Conservation (phyloP, 1,140 invertebrate genomes). For the Lordiphosa mommai region DNA sequence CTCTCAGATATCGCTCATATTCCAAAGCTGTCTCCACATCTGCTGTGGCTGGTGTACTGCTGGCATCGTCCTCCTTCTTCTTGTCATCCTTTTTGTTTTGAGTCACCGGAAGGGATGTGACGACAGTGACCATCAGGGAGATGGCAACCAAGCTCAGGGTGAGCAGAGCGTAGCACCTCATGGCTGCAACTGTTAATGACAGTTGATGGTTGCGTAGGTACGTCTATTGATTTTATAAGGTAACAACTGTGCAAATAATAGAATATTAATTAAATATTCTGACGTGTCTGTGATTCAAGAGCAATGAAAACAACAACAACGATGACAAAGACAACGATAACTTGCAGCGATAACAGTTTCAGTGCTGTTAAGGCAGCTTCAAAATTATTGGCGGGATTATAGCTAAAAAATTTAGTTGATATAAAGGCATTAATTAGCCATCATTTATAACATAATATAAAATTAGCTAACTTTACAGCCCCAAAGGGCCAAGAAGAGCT, state of each 20-base stretch:
- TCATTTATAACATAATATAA: too few relatives aligned
- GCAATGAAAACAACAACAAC: neutral
- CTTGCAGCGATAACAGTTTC: too few relatives aligned
- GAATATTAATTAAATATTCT: constrained; percentile 24
- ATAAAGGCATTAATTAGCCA: too few relatives aligned
- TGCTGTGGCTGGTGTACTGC: constrained; percentile 49
- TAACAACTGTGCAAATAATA: constrained; percentile 38
- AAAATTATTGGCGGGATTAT: too few relatives aligned
- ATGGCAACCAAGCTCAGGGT: constrained; percentile 16
- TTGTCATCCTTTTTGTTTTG: constrained; percentile 64
- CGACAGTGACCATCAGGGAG: constrained; percentile 3
- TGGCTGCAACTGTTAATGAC: constrained; percentile 14
- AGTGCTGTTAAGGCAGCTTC: too few relatives aligned
- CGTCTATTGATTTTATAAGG: constrained; percentile 10
- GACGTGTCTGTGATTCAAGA: constrained; percentile 27
- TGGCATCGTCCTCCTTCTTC: constrained; percentile 22
- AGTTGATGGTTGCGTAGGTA: constrained; percentile 1
- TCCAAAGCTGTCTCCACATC: constrained; percentile 81
- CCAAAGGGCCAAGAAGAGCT: too few relatives aligned
- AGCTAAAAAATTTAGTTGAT: too few relatives aligned
- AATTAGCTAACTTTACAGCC: too few relatives aligned
- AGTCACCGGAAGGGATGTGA: constrained; percentile 54
- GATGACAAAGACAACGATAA: neutral
- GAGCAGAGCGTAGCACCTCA: constrained; percentile 35
- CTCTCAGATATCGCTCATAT: constrained; percentile 92